These are phyloP conservation scores for Drosophila pandora DNA, from an alignment of 1,140 invertebrate species.

Conservation along the genomic window DNA sequence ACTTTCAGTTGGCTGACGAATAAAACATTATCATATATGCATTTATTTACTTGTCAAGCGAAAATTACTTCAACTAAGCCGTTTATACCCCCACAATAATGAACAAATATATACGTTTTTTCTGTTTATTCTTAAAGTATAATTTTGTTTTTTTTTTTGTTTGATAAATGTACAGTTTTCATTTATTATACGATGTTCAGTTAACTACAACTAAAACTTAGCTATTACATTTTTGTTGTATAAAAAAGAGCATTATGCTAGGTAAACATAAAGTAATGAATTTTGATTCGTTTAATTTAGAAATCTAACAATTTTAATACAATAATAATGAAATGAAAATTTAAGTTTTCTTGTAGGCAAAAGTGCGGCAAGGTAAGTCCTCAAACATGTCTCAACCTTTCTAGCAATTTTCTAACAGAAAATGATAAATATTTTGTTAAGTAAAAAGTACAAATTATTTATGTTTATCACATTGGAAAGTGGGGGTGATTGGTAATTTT, in stretches of 20 bases:
- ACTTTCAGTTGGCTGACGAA: constrained; percentile 12
- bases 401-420: constrained; percentile 63
- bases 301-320: constrained; percentile 53
- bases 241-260: constrained; percentile 64
- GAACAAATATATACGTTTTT: constrained; percentile 1
- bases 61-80: background rate
- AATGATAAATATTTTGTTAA: constrained; percentile 69
- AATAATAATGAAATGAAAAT: constrained; percentile 66
- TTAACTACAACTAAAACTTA: constrained; percentile 76
- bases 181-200: constrained; percentile 71
- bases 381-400: constrained; percentile 51
- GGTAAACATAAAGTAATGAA: constrained; percentile 57
- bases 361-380: constrained; percentile 65
- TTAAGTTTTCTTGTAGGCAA: constrained; percentile 75
- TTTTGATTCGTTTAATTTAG: constrained; percentile 48
- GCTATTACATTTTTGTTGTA: constrained; percentile 35
- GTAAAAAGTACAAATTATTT: constrained; percentile 72
- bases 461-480: constrained; percentile 77
- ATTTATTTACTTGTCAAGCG: constrained; percentile 11
- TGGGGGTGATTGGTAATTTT: constrained; percentile 65
- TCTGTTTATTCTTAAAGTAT: constrained; percentile 52
- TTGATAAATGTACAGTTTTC: constrained; percentile 77
- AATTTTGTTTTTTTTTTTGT: constrained; percentile 56
- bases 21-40: constrained; percentile 25
- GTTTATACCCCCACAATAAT: background rate